phyloP scores from a whole-genome alignment of 30 jellyfish, hydroid and myxozoan genomes.

The Sanderia malayensis region DNA sequence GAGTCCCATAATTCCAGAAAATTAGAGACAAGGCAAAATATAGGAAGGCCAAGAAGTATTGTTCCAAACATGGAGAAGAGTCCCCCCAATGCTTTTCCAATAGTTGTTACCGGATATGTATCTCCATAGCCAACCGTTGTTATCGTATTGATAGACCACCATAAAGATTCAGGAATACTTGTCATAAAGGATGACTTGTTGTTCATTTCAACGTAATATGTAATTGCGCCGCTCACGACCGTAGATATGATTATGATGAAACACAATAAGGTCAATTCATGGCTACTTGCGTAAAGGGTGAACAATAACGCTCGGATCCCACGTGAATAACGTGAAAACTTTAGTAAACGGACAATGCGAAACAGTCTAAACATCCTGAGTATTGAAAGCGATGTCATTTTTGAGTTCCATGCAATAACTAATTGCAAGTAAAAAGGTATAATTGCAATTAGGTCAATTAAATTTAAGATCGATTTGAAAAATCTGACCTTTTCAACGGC shows the following conservation, averaged over 20 bases:
- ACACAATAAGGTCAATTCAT: slow-evolving; percentile 50
- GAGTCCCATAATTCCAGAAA: slow-evolving; percentile 84
- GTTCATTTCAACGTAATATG: slow-evolving; percentile 56
- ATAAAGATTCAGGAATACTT: slow-evolving; percentile 76
- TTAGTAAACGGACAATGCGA: slow-evolving; percentile 59
- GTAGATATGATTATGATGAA: slow-evolving; percentile 48
- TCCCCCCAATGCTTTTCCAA: slow-evolving; percentile 74
- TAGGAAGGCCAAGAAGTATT: slow-evolving; percentile 71
- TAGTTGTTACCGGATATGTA: slow-evolving; percentile 60
- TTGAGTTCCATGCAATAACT: slow-evolving; percentile 38
- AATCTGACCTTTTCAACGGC: slow-evolving; percentile 21
- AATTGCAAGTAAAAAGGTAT: slow-evolving; percentile 67
- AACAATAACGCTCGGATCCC: slow-evolving; percentile 81
- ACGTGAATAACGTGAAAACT: slow-evolving; percentile 67
- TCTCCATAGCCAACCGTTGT: slow-evolving; percentile 94
- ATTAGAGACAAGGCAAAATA: slow-evolving; percentile 72
- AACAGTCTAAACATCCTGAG: slow-evolving; percentile 43
- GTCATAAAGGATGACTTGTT: slow-evolving; percentile 32
- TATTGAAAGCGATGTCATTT: slow-evolving; percentile 41
- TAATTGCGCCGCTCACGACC: slow-evolving; percentile 56
- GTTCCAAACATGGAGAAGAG: slow-evolving; percentile 68
- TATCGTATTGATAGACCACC: slow-evolving; percentile 86
- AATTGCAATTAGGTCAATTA: slow-evolving; percentile 65
- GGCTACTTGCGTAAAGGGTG: slow-evolving; percentile 70
- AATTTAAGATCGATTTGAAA: slow-evolving; percentile 45